Base-by-base conservation (phyloP, 1,140 invertebrate genomes). In the Macrocentrus cingulum region DNA sequence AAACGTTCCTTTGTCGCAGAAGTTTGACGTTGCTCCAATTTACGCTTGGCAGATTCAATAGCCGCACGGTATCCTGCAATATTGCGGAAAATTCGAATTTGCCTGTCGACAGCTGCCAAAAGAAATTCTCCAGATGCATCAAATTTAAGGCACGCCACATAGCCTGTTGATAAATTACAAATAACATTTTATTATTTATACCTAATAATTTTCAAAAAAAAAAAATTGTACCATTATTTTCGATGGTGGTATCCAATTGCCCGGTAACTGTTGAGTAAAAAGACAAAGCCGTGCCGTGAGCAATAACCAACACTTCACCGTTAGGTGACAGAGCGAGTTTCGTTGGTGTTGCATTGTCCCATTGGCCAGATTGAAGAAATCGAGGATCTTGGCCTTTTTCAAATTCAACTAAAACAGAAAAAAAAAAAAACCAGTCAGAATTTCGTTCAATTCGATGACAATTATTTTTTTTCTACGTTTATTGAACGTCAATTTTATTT, bases 61-160 rank as follows among this genome's bases (percentile, higher is more conserved):
- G 83, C 84, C 9, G 86, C 87, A 60, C 83, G 79, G 66, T 89
- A 88, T 4, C 91, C 91, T 56, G 89, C 85, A 7, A 94, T 82
- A 67, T 95, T 95, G 66, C 90, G 86, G 63, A 94, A 88, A 15
- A 95, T 84, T 44, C 88, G 82, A 11, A 95, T 85, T 37, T 87
- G 86, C 54, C 85, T 87, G 66, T 94, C 91, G 9, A 89, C 91
- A 48, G 86, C 81, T 1, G 86, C 85, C 53, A 91, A 81, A n/a
- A 95, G 66, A 70, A 86, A 88, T 66, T 89, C 86, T 15, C 87
- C 88, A 48, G 83, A 78, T 19, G 87, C 81, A 69, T 93, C 89
- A 73, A 94, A 95, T 16, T 78, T 66, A 39, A 95, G 74, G 58
- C 83, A 79, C 23, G 80, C 84, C 54, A 94, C 87, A 16, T 82